Evolutionary conservation across 2,797 vertebrate species (phyloP), one percentile per base, ranked within the genome.

Genomic region (Acanthurus lineatus): DNA sequence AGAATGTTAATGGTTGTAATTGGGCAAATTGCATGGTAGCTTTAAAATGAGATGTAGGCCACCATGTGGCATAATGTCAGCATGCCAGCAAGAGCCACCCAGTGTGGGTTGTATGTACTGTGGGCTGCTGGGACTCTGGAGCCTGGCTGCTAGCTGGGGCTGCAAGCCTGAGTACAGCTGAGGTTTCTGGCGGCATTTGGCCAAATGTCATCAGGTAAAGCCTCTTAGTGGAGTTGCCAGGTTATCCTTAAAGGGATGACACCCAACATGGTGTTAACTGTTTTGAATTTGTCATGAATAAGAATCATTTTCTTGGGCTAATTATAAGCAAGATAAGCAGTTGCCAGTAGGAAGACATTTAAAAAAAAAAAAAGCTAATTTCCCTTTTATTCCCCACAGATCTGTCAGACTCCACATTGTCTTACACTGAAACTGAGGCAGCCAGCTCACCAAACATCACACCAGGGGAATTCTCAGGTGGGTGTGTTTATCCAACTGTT

Each of bases 391-490:
- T 86, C 74, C 83, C 77, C 42, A 44, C 91, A 99, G 97, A 98
- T 96, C 97, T 98, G 83, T 98, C 97, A 78, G 98, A 99, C 97
- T 98, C 97, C 95, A 98, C 97, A 89, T 96, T 98, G 97, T 99
- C 98, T 95, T 99, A 99, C 98, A 99, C 98, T 98, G 98, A 99
- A 98, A 97, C 96, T 7, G 98, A 99, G 96, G 97, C 97, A 89
- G 96, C 96, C 88, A 96, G 95, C 95, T 97, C 96, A 54, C 97
- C 97, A 92, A 96, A 97, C 91, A 85, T 95, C 91, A 96, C 95
- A 53, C 96, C 96, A 3, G 96, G 97, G 92, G 97, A 98, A 88
- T 98, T 99, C 95, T 98, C 98, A 97, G 97, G 98, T 99, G 92
- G 91, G 95, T 92, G 78, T 86, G 63, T 78, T 83, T 76, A 79